These are phyloP conservation scores for Trochalopteron elliotii DNA, from an alignment of 2,113 vertebrate species.

Conservation along the genomic window DNA sequence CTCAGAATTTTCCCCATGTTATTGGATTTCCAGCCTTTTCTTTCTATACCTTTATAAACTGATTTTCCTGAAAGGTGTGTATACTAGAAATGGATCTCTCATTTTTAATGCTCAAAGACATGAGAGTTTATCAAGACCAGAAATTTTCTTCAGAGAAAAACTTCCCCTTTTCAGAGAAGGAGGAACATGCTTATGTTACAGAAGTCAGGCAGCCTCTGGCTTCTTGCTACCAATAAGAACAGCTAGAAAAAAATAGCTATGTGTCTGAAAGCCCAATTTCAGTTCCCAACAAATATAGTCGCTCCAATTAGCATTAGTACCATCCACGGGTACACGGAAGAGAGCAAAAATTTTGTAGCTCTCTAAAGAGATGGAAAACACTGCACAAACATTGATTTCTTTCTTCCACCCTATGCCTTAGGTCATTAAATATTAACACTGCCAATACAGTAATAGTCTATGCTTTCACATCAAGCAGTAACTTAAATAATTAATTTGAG, in stretches of 20 bases:
- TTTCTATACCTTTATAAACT: neutral
- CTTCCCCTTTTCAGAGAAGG: neutral
- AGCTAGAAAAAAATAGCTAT: neutral
- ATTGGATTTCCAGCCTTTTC: neutral
- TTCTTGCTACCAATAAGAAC: neutral
- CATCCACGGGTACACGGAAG: neutral
- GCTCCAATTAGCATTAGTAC: neutral
- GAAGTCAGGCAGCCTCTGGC: neutral
- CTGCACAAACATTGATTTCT: slow-evolving; percentile 35
- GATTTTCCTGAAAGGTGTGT: neutral
- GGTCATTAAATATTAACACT: slow-evolving; percentile 40
- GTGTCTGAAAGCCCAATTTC: neutral
- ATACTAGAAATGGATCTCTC: neutral
- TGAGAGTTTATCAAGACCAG: neutral
- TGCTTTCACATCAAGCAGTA: neutral
- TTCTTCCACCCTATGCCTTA: neutral
- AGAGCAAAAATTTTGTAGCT: neutral
- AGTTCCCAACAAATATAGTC: neutral
- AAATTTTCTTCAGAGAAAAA: neutral
- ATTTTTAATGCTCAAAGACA: neutral
- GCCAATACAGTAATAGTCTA: slow-evolving; percentile 11
- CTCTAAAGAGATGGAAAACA: neutral
- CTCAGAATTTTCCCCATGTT: neutral
- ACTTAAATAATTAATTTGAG: slow-evolving; percentile 44
- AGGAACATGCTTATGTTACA: neutral